Base-by-base conservation (phyloP, 2,797 vertebrate species). In the Sebastes kiyomatsui region DNA sequence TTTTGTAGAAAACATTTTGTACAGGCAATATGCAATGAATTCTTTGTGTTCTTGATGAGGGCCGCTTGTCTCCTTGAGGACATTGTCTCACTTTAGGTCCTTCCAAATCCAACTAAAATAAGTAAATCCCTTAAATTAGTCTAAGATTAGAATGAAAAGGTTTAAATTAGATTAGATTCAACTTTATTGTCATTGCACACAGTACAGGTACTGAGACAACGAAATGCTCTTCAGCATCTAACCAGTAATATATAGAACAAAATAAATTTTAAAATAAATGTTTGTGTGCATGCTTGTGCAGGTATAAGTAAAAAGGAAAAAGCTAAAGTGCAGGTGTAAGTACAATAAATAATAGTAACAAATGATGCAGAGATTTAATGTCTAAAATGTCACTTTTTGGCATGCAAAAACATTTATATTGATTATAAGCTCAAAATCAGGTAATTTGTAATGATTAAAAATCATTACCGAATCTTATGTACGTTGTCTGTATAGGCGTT, bases 251-350 rank as follows among this genome's bases (percentile, higher is more conserved):
- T 68, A 7, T 11, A 32, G 10, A 7, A 28, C 5, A 20, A 32
- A 4, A 32, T n/a, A 30, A 0, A 61, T 0, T 61, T 1, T 22
- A 5, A 30, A 68, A 32, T 20, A 46, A 12, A 46, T 38, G 35
- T 38, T 0, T 38, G 0, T 3, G 35, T 38, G 35, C 35, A 35
- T 35, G 2, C 13, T 0, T 38, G 13, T 38, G 35, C 9, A 49
- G 16, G 10, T 67, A 2, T 5, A 30, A 67, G 66, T 4, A n/a
- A 32, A 16, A 42, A 67, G 6, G 7, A 13, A 49, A 67, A 28
- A 49, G 18, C 9, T 52, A 25, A 0, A 66, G 1, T 38, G 33
- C 62, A 27, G 33, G 13, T 28, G 22, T 67, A 13, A n/a, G 25
- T 3, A 11, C 4, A 27, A 65, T 0, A 49, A 67, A 5, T 13